phyloP scores from a whole-genome alignment of 2,888 invertebrate genomes.

The Gortyna flavago region DNA sequence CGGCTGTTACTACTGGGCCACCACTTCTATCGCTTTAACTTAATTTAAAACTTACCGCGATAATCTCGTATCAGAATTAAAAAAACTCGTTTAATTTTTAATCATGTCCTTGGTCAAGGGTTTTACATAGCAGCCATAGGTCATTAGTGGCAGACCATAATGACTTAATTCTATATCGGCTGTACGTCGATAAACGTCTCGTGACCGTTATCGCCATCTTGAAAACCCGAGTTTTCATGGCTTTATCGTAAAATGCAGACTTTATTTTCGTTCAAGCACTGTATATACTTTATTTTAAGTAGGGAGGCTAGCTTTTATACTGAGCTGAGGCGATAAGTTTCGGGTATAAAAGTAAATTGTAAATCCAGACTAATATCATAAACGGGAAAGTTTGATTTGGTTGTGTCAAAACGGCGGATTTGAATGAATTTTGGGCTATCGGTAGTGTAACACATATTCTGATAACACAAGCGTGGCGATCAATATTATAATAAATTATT shows the following conservation, averaged over 20 bases:
- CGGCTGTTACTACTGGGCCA: not conserved
- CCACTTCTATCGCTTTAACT: not conserved
- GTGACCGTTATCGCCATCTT: slow-evolving; percentile 52
- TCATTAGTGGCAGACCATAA: slow-evolving; percentile 45
- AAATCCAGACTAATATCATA: slow-evolving; percentile 23
- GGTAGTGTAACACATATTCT: not conserved
- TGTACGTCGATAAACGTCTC: slow-evolving; percentile 43
- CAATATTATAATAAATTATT: not conserved
- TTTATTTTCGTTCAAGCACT: slow-evolving; percentile 47
- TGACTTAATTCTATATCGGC: slow-evolving; percentile 54
- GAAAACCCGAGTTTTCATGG: slow-evolving; percentile 38
- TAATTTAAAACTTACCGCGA: not conserved
- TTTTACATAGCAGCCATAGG: slow-evolving; percentile 3
- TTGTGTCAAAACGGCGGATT: not conserved
- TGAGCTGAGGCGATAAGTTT: slow-evolving; percentile 38
- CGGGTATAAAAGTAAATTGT: slow-evolving; percentile 28
- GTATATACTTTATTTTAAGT: slow-evolving; percentile 40
- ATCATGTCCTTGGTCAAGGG: slow-evolving; percentile 25
- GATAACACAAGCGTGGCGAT: not conserved
- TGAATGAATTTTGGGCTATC: not conserved
- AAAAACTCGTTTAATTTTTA: slow-evolving; percentile 39
- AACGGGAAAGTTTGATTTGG: not conserved
- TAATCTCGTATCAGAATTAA: slow-evolving; percentile 5
- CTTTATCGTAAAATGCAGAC: slow-evolving; percentile 47
- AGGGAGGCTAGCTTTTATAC: slow-evolving; percentile 10